Evolutionary conservation across 2,888 invertebrate genomes (phyloP), one percentile per base, ranked within the genome.

Genomic region (Drosophila kanekoi): DNA sequence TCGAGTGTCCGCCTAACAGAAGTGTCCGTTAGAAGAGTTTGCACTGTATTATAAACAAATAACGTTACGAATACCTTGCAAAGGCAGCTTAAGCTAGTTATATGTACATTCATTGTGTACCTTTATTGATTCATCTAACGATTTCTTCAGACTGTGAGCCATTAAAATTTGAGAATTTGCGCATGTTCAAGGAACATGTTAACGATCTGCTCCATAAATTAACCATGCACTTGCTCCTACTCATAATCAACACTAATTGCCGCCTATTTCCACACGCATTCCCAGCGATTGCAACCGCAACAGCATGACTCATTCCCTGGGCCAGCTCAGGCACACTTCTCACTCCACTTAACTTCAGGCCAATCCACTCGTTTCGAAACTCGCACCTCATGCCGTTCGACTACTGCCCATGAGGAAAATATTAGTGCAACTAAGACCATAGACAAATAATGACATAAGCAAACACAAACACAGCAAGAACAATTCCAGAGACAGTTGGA

Each of bases 391-490:
- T 48, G 54, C 59, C 61, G 53, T 64, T 64, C 69, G 85, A 87
- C 87, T 81, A 81, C 87, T 77, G 77, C 77, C 77, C 85, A 60
- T 64, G 79, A 48, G 67, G 54, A 73, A 87, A 85, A 83, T 87
- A 77, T 87, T 83, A 79, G 83, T 85, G 77, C 86, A 85, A 74
- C 88, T 83, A 83, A 87, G 86, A 74, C 74, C 52, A 79, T 76
- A 72, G 80, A 71, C 87, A 83, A 83, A 87, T 87, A 83, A 77
- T 79, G 77, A 74, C 72, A 87, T 79, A 77, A 57, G 56, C 58
- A 67, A 67, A 62, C 43, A 53, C 33, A 38, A 47, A 28, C 35
- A 28, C 35, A 40, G 33, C n/a, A 49, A 51, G 32, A 43, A 52
- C 18, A 38, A 32, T 23, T 32, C 35, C 38, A 38, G 16, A 41